Conservation (phyloP, 1,140 invertebrate genomes). For the Cyrtorhinus lividipennis region DNA sequence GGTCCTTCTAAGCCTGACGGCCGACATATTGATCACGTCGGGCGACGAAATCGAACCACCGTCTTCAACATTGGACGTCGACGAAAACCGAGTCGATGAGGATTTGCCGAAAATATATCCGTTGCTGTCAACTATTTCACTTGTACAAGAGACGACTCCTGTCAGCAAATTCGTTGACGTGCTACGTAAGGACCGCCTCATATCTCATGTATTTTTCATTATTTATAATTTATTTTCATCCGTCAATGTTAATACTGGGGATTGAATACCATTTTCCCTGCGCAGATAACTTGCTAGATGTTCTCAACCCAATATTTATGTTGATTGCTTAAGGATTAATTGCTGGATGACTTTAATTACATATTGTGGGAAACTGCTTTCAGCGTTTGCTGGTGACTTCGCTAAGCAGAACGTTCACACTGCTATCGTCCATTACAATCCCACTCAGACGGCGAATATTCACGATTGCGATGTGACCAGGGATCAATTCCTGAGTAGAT, state of each 20-base stretch:
- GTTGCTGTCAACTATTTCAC: not conserved
- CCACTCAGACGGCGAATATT: slow-evolving; percentile 44
- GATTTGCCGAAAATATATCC: slow-evolving; percentile 3
- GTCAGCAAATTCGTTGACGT: not conserved
- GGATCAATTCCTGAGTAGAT: slow-evolving; percentile 47
- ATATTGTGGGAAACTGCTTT: no score
- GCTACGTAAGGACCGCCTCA: not conserved
- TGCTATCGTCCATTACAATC: slow-evolving; percentile 50
- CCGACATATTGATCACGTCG: slow-evolving; percentile 48
- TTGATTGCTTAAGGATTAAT: no score
- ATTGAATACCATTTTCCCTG: no score
- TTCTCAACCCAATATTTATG: no score
- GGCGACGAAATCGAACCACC: slow-evolving; percentile 27
- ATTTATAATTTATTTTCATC: slow-evolving; percentile 7
- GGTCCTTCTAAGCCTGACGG: slow-evolving; percentile 44
- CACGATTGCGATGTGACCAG: slow-evolving; percentile 47
- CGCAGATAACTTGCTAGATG: no score
- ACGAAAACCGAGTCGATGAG: not conserved
- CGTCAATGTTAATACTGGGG: not conserved
- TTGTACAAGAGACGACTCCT: not conserved
- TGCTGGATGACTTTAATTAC: no score
- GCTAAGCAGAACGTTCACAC: slow-evolving; percentile 40
- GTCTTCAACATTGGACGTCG: slow-evolving; percentile 38
- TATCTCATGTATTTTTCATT: no score
- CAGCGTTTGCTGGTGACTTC: not conserved